Percentiles rank a stretch among this genome's conserved stretches.
These are phyloP conservation scores for Tipula vernalis DNA, from an alignment of 2,888 invertebrate genomes.

Conservation along the genomic window DNA sequence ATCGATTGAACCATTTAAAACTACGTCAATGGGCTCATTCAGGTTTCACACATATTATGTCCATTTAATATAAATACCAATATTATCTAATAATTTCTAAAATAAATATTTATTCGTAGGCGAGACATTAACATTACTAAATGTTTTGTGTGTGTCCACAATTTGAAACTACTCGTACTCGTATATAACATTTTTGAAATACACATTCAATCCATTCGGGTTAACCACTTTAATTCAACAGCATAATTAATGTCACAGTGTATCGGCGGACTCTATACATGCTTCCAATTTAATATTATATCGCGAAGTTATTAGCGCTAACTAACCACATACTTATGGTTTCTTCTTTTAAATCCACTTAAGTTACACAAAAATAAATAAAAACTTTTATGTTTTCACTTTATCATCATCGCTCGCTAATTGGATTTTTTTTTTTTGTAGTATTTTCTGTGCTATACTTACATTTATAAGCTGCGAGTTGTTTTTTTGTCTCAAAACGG, in stretches of 20 bases:
- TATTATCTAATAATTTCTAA: background rate
- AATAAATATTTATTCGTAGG: background rate
- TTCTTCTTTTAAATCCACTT: conserved; percentile 4
- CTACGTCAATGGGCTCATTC: too few relatives aligned
- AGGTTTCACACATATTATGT: too few relatives aligned
- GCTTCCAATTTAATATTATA: background rate
- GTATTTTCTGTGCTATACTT: background rate
- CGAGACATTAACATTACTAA: too few relatives aligned
- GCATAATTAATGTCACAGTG: background rate
- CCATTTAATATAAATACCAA: too few relatives aligned
- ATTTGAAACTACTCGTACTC: background rate
- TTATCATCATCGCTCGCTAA: background rate
- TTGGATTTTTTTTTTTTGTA: background rate
- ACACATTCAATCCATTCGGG: background rate
- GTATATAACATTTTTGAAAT: background rate
- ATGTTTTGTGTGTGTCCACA: background rate
- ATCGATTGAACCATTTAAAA: too few relatives aligned
- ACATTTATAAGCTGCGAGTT: background rate
- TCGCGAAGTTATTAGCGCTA: background rate
- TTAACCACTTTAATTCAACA: background rate
- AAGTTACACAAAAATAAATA: background rate
- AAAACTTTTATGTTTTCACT: background rate
- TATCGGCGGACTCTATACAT: background rate
- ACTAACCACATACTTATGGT: conserved; percentile 4
- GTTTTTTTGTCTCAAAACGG: background rate